Percentiles rank a stretch among this genome's conserved stretches.
Conservation (phyloP, 1,140 invertebrate species). For the Sitophilus oryzae region DNA sequence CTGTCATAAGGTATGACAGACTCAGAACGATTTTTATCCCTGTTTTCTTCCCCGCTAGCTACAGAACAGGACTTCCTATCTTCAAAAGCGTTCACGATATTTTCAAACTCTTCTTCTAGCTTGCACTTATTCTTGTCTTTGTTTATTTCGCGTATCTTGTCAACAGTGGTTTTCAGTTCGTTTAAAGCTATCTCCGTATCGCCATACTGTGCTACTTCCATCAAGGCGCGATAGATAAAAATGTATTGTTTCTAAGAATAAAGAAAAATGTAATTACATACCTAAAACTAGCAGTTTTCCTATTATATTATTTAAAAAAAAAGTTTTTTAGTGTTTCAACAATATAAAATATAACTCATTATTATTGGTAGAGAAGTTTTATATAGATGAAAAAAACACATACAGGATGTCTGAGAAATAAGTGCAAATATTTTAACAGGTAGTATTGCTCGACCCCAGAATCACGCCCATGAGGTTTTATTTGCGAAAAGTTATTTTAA, state of each 20-base stretch:
- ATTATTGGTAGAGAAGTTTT: no score
- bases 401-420: no score
- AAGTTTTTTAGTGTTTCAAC: no score
- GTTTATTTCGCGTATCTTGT: conserved; percentile 63
- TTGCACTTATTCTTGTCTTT: conserved; percentile 58
- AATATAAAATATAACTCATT: no score
- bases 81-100: conserved; percentile 74
- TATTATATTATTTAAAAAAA: conserved; percentile 13
- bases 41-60: conserved; percentile 77
- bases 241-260: conserved; percentile 87
- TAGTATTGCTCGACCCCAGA: no score
- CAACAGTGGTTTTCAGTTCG: conserved; percentile 62
- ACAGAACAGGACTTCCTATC: conserved; percentile 75
- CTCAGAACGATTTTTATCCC: conserved; percentile 79
- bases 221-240: conserved; percentile 90
- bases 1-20: conserved; percentile 86
- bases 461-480: no score
- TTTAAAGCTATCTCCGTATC: conserved; percentile 80
- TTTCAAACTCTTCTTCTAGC: conserved; percentile 84
- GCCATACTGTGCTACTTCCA: conserved; percentile 90
- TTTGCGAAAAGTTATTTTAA: no score
- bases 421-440: no score
- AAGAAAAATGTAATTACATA: conserved; percentile 23
- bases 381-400: no score
- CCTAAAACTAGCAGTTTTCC: no score